These are phyloP conservation scores for Bergia sp. DNA, from an alignment of 92 coral and sea anemone species.

Conservation along the genomic window DNA sequence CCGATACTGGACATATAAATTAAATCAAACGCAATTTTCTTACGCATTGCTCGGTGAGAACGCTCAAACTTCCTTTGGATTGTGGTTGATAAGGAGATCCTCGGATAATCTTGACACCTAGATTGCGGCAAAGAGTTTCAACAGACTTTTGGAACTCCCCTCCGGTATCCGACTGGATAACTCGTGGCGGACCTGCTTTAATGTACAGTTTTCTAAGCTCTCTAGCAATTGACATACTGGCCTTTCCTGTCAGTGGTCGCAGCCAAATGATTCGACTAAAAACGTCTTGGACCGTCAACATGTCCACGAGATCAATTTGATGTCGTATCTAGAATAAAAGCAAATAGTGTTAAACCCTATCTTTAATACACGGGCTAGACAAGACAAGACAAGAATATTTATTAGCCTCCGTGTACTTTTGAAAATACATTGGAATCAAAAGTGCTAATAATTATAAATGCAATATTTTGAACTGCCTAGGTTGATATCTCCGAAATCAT, in stretches of 20 bases:
- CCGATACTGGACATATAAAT: slow-evolving; percentile 33
- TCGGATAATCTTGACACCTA: slow-evolving; percentile 50
- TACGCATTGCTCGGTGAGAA: slow-evolving; percentile 51
- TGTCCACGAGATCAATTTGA: slow-evolving; percentile 61
- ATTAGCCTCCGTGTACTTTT: too few relatives aligned
- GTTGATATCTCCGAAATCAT: not conserved
- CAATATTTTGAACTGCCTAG: not conserved
- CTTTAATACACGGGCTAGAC: too few relatives aligned
- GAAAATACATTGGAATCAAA: too few relatives aligned
- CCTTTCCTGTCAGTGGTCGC: slow-evolving; percentile 49
- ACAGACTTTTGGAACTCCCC: slow-evolving; percentile 56
- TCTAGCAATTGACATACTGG: slow-evolving; percentile 40
- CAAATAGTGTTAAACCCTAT: too few relatives aligned
- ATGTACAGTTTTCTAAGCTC: slow-evolving; percentile 28
- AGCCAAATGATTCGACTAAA: slow-evolving; percentile 65
- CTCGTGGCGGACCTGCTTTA: slow-evolving; percentile 51
- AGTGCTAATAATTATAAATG: too few relatives aligned
- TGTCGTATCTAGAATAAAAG: slow-evolving; percentile 39
- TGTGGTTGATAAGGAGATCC: slow-evolving; percentile 65
- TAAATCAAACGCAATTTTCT: slow-evolving; percentile 43
- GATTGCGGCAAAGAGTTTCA: slow-evolving; percentile 37
- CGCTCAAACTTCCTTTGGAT: slow-evolving; percentile 62
- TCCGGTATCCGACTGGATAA: slow-evolving; percentile 59
- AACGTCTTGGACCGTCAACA: slow-evolving; percentile 62
- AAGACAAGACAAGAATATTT: too few relatives aligned